A percentile compares a stretch with the other conserved stretches of the same genome.
These are phyloP conservation scores for Nezara viridula DNA, from an alignment of 2,888 invertebrate genomes.

Conservation along the genomic window DNA sequence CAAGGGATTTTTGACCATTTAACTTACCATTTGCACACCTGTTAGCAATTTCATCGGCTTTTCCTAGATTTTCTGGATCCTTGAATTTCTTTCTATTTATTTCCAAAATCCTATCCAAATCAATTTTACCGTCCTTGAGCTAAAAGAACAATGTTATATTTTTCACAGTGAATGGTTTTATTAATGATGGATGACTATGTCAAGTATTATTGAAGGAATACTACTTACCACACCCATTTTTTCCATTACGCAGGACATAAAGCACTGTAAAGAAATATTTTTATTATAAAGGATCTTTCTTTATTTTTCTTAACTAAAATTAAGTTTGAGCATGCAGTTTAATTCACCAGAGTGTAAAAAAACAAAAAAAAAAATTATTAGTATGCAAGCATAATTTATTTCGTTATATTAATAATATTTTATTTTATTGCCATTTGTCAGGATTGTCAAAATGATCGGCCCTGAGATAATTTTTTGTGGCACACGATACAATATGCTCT, in stretches of 20 bases:
- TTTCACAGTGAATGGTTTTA: background rate
- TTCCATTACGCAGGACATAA: background rate
- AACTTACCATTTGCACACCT: constrained; percentile 8
- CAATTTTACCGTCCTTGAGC: background rate
- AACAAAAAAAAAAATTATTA: no score
- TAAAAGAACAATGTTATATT: background rate
- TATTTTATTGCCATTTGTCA: no score
- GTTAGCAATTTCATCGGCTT: background rate
- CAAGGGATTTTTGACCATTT: background rate
- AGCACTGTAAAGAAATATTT: background rate
- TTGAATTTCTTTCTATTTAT: background rate
- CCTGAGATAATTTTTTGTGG: no score
- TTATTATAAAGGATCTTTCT: no score
- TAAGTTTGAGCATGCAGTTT: no score
- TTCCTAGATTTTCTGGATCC: background rate
- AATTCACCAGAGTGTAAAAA: no score
- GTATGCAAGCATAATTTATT: no score
- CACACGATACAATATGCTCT: no score
- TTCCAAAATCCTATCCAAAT: background rate
- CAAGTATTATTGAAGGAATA: background rate
- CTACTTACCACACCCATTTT: constrained; percentile 4
- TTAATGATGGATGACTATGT: background rate
- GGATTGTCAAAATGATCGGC: no score
- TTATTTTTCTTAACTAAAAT: no score
- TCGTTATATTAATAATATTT: no score